Conservation (phyloP, 2,888 invertebrate genomes). For the Tholera decimalis region DNA sequence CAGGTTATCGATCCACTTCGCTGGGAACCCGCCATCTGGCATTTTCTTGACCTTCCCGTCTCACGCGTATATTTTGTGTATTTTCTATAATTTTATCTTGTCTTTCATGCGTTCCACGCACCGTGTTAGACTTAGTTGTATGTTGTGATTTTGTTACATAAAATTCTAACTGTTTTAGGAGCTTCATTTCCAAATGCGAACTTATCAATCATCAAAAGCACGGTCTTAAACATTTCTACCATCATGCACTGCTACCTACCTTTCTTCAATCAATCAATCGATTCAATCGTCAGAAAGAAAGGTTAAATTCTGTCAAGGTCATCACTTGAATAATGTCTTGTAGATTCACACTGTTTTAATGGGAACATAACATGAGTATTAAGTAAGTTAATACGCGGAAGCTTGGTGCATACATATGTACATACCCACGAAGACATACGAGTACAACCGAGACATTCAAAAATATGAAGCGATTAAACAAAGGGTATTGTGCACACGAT, state of each 20-base stretch:
- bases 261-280: no score
- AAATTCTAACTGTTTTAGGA: constrained; percentile 17
- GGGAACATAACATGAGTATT: constrained; percentile 14
- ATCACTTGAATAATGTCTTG: background rate
- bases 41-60: constrained; percentile 46
- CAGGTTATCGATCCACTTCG: constrained; percentile 65
- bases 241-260: background rate
- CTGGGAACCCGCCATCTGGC: constrained; percentile 63
- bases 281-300: background rate
- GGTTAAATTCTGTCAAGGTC: background rate
- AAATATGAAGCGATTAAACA: constrained; percentile 58
- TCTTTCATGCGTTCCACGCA: constrained; percentile 9
- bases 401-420: constrained; percentile 21
- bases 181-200: background rate
- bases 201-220: background rate
- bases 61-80: constrained; percentile 38
- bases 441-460: constrained; percentile 49
- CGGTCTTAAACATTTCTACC: background rate
- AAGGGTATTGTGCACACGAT: constrained; percentile 62
- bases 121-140: constrained; percentile 12
- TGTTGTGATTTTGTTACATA: background rate
- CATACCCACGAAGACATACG: constrained; percentile 31
- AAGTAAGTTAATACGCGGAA: constrained; percentile 31
- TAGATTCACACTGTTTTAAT: constrained; percentile 1
- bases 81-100: constrained; percentile 47